Percentiles rank a stretch among this genome's conserved stretches.
Conservation (phyloP, 2,888 invertebrate genomes). For the Plebejus anna region DNA sequence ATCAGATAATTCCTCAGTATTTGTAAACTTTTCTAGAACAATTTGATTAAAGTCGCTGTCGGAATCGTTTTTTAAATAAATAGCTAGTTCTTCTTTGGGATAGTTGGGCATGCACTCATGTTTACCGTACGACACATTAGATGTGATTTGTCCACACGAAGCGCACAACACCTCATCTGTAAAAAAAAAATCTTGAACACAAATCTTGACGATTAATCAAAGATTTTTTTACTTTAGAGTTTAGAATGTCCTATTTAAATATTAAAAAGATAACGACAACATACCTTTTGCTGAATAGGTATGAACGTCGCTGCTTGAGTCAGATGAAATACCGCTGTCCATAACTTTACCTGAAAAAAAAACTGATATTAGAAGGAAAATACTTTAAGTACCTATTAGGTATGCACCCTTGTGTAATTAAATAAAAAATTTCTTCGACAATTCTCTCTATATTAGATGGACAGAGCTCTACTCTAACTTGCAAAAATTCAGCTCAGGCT, state of each 20-base stretch:
- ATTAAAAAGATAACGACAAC: background rate
- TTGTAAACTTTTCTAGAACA: background rate
- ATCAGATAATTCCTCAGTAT: conserved; percentile 2
- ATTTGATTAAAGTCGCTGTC: conserved; percentile 37
- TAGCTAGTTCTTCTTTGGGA: conserved; percentile 31
- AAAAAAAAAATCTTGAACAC: conserved; percentile 29
- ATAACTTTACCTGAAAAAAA: conserved; percentile 45
- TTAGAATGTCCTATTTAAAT: background rate
- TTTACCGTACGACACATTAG: conserved; percentile 31
- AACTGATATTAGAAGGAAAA: conserved; percentile 1
- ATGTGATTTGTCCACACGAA: conserved; percentile 37
- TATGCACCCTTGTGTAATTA: background rate
- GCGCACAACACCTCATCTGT: conserved; percentile 38
- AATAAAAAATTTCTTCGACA: background rate
- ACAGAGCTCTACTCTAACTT: too few relatives aligned
- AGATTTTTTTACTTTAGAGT: too few relatives aligned
- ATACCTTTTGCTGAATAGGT: conserved; percentile 29
- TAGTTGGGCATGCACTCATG: conserved; percentile 37
- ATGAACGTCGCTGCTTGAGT: conserved; percentile 44
- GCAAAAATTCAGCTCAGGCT: too few relatives aligned
- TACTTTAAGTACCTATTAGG: background rate
- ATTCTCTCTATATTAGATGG: too few relatives aligned
- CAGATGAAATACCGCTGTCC: conserved; percentile 50
- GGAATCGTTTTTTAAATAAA: conserved; percentile 26
- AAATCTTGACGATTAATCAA: too few relatives aligned